Evolutionary conservation across 2,113 vertebrate genomes (phyloP), one percentile per base, ranked within the genome.

Genomic region (Anseranas semipalmata): DNA sequence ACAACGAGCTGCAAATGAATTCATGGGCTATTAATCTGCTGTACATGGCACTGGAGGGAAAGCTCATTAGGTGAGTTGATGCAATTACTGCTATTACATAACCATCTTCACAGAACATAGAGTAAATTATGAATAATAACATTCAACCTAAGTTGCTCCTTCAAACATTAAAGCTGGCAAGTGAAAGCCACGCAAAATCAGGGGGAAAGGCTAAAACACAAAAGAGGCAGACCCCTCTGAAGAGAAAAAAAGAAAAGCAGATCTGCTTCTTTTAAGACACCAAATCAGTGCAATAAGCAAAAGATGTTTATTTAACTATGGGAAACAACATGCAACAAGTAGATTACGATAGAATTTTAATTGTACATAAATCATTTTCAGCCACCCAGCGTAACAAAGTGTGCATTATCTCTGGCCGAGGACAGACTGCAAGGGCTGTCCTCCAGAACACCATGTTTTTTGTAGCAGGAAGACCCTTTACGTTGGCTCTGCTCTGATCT

Each of bases 1-100:
- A 97, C 95, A 97, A 96, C 77, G 93, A 95, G 93, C 95, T 97
- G 95, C 96, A 97, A 97, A 97, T 95, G 95, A 97, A 97, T 97
- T 96, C 97, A 93, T 62, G 96, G 96, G 94, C 97, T 98, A 97
- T 97, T 98, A 97, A 97, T 97, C 92, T 97, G 96, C 96, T 93
- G 94, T 97, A 97, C 96, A 96, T 89, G 95, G 96, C 96, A 97
- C 95, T 88, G 80, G 95, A 97, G 96, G 95, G 95, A 96, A 98
- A 96, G 96, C 96, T 97, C 95, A 97, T 97, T 97, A 96, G 95
- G 88, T 84, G 95, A 86, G 88, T 89, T 97, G 97, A 97, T 97
- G 96, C 95, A 96, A 98, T 98, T 97, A 94, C 81, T 95, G 95
- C 92, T 97, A 95, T 98, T 97, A 97, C 85, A 98, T 95, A 98